phyloP scores from a whole-genome alignment of 2,113 vertebrate genomes.

The Oostethus manadensis region DNA sequence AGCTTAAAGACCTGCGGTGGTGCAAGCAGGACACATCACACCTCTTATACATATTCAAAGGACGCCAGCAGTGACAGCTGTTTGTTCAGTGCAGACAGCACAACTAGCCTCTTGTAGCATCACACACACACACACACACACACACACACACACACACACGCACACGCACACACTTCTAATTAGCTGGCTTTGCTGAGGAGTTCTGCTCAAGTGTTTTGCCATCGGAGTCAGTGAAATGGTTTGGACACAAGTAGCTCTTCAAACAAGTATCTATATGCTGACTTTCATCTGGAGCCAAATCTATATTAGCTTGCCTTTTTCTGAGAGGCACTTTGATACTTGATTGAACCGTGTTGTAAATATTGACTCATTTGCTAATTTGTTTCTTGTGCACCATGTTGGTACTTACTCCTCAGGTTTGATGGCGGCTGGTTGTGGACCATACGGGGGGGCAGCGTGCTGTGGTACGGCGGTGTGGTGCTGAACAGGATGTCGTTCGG shows the following conservation, averaged over 20 bases:
- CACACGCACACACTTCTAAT: conserved; percentile 47
- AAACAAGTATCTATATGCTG: conserved; percentile 46
- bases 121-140: conserved; percentile 30
- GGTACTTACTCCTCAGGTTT: conserved; percentile 85
- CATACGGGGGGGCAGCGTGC: conserved; percentile 84
- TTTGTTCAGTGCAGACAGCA: conserved; percentile 51
- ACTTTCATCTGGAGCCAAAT: conserved; percentile 34
- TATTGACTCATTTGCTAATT: background rate
- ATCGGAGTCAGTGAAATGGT: conserved; percentile 42
- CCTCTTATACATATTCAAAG: conserved; percentile 38
- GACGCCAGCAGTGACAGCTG: conserved; percentile 55
- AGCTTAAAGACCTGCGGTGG: conserved; percentile 33
- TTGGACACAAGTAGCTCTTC: conserved; percentile 48
- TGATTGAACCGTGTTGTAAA: background rate
- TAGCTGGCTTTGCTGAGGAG: conserved; percentile 41
- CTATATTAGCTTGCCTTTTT: conserved; percentile 3
- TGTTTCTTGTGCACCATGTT: background rate
- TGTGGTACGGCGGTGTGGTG: conserved; percentile 88
- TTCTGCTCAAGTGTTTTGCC: conserved; percentile 38
- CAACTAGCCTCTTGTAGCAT: conserved; percentile 21
- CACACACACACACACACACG: conserved; percentile 28
- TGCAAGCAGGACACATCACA: conserved; percentile 35
- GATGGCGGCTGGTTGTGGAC: conserved; percentile 74
- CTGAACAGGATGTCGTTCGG: conserved; percentile 95
- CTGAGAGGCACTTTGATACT: conserved; percentile 13